These are phyloP conservation scores for Mythimna ferrago DNA, from an alignment of 2,888 invertebrate genomes.

Conservation along the genomic window DNA sequence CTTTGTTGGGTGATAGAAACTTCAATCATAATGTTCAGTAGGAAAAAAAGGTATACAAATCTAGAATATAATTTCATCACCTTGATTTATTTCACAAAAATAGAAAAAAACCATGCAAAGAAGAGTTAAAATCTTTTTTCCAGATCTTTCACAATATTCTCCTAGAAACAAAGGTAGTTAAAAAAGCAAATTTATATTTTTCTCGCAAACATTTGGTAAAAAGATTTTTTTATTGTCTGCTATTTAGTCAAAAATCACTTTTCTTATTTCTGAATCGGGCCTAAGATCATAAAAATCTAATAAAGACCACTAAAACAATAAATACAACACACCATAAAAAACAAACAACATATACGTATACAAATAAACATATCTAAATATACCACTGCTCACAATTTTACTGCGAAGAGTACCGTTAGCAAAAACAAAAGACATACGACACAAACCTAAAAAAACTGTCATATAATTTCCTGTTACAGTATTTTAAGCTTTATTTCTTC, in stretches of 20 bases:
- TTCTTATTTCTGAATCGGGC: not conserved
- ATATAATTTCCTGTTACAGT: slow-evolving; percentile 10
- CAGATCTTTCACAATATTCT: not conserved
- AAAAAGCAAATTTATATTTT: no score
- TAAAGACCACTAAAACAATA: slow-evolving; percentile 25
- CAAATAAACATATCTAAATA: slow-evolving; percentile 56
- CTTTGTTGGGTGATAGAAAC: no score
- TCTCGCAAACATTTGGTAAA: no score
- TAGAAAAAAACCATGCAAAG: no score
- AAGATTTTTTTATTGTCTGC: not conserved
- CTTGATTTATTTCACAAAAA: no score
- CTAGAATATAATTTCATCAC: no score
- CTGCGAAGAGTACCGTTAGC: slow-evolving; percentile 71
- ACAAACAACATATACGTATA: slow-evolving; percentile 9
- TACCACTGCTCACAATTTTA: slow-evolving; percentile 65
- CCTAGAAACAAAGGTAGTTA: no score
- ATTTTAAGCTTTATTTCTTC: slow-evolving; percentile 45
- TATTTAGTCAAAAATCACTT: not conserved
- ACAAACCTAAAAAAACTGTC: slow-evolving; percentile 44
- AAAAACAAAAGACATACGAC: slow-evolving; percentile 69
- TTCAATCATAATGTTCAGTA: no score
- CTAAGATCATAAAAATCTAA: slow-evolving; percentile 16
- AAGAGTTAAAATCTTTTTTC: not conserved
- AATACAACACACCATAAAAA: slow-evolving; percentile 30
- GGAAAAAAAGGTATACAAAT: no score